These are phyloP conservation scores for Spisula solida DNA, from an alignment of 2,888 invertebrate genomes.

Conservation along the genomic window DNA sequence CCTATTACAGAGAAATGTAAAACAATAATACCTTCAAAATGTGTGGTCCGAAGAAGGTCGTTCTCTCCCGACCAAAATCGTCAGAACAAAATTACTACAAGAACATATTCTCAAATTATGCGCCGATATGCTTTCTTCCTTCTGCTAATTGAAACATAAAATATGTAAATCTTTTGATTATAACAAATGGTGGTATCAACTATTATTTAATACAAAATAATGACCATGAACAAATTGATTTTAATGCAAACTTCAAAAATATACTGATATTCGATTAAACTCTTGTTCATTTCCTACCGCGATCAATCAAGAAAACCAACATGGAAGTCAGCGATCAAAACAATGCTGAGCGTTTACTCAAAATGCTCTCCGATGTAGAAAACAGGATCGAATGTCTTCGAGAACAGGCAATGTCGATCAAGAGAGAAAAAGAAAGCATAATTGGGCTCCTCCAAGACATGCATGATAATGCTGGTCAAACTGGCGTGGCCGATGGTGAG, in stretches of 20 bases:
- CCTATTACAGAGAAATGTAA: neutral
- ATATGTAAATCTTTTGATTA: neutral
- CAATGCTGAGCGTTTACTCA: slow-evolving; percentile 43
- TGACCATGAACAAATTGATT: neutral
- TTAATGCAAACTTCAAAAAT: neutral
- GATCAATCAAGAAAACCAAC: neutral
- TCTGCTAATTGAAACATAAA: neutral
- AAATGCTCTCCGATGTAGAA: slow-evolving; percentile 54
- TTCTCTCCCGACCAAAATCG: neutral
- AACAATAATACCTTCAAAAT: neutral
- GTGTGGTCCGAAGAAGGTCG: neutral
- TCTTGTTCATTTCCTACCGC: neutral
- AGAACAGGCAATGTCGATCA: slow-evolving; percentile 68
- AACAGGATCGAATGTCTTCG: slow-evolving; percentile 68
- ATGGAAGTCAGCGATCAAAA: slow-evolving; percentile 33
- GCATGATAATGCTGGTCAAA: slow-evolving; percentile 56
- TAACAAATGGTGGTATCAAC: neutral
- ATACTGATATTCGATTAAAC: neutral
- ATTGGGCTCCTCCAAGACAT: slow-evolving; percentile 68
- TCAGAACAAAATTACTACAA: too few species aligned
- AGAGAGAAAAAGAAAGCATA: slow-evolving; percentile 66
- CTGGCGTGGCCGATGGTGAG: slow-evolving; percentile 49
- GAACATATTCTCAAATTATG: neutral
- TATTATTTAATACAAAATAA: neutral
- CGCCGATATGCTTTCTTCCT: neutral